Percentiles rank a stretch among this genome's conserved stretches.
phyloP scores from a whole-genome alignment of 2,113 vertebrate genomes.

The Melanerpes formicivorus region DNA sequence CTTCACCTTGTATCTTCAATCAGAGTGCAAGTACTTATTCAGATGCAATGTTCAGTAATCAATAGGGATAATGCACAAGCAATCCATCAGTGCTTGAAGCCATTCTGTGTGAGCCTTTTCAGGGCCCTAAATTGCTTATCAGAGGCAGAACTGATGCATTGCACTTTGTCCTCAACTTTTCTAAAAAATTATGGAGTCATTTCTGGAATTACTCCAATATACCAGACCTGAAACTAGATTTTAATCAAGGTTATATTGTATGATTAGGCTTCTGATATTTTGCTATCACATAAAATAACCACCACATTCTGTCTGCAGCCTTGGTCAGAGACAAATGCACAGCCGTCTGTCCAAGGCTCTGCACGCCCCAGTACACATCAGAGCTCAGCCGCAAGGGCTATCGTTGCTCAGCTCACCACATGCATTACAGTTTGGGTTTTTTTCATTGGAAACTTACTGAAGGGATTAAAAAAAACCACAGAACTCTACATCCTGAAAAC shows the following conservation, averaged over 20 bases:
- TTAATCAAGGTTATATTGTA: background rate
- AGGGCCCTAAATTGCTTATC: slow-evolving; percentile 11
- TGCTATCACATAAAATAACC: background rate
- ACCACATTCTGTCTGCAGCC: background rate
- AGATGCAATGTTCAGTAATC: slow-evolving; percentile 49
- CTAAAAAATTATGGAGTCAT: background rate
- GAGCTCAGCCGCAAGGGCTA: background rate
- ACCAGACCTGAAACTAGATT: background rate
- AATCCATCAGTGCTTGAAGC: slow-evolving; percentile 30
- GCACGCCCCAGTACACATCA: background rate
- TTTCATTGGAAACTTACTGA: background rate
- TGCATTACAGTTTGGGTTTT: background rate
- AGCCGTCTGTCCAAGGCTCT: background rate
- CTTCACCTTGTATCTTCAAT: slow-evolving; percentile 31
- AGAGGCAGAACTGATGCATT: background rate
- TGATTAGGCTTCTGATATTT: background rate
- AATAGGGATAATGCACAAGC: slow-evolving; percentile 29
- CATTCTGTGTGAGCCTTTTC: background rate
- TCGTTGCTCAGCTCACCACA: background rate
- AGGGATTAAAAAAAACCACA: background rate
- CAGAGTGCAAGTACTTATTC: slow-evolving; percentile 32
- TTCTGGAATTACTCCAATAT: slow-evolving; percentile 13
- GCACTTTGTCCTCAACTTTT: background rate
- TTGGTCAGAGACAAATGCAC: background rate
- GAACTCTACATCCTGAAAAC: background rate